Conservation (phyloP, 2,797 vertebrate species). For the Anabas testudineus region DNA sequence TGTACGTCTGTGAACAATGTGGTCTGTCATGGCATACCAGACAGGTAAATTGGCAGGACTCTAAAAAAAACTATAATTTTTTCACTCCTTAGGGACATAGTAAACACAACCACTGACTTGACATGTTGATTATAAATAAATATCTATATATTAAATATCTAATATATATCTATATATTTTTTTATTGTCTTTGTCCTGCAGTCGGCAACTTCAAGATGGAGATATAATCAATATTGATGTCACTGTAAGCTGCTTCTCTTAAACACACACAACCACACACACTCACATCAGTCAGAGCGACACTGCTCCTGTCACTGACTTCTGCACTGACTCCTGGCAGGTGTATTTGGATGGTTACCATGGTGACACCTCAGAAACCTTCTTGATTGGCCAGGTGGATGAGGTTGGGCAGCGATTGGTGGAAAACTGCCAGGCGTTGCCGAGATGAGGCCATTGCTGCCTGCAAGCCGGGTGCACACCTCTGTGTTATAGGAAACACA, state of each 20-base stretch:
- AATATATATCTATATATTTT: too few species aligned
- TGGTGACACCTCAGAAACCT: constrained; percentile 98
- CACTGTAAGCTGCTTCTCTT: constrained; percentile 88
- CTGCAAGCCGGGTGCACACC: constrained; percentile 91
- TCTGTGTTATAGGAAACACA: constrained; percentile 98
- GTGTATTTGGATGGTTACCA: constrained; percentile 98
- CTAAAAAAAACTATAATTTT: neutral
- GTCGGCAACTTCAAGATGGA: constrained; percentile 94
- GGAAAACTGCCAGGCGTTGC: constrained; percentile 90
- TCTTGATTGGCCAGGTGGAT: constrained; percentile 94
- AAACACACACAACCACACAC: neutral
- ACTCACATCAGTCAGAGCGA: neutral
- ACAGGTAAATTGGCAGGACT: constrained; percentile 88
- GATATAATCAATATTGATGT: constrained; percentile 99
- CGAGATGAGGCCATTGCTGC: constrained; percentile 94
- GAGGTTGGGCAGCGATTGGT: constrained; percentile 91
- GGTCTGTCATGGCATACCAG: constrained; percentile 98
- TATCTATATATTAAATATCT: too few species aligned
- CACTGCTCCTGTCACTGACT: constrained; percentile 1
- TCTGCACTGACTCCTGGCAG: constrained; percentile 74
- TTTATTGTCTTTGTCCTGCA: constrained; percentile 82
- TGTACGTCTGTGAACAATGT: constrained; percentile 99
- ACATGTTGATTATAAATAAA: neutral
- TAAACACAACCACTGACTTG: neutral
- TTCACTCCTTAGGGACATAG: neutral